These are phyloP conservation scores for Okapia johnstoni DNA, from an alignment of 2,113 vertebrate species.

Conservation along the genomic window DNA sequence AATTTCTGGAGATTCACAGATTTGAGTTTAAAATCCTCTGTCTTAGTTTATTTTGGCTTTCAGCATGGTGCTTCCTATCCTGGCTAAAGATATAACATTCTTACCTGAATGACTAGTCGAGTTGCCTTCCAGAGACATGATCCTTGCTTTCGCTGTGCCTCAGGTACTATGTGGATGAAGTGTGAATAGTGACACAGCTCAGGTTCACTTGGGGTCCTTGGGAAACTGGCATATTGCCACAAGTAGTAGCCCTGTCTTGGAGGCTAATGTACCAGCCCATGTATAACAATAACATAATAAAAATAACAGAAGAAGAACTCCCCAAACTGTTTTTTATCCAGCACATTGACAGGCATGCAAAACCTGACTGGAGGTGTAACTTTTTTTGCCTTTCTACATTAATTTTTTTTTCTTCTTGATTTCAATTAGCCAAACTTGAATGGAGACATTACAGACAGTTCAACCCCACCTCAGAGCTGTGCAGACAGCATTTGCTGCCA, in stretches of 20 bases:
- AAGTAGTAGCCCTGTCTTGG: conserved; percentile 14
- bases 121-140: background rate
- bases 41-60: conserved; percentile 11
- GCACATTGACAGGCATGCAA: conserved; percentile 46
- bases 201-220: conserved; percentile 7
- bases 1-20: background rate
- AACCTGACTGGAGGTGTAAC: conserved; percentile 30
- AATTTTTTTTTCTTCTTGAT: conserved; percentile 71
- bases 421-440: conserved; percentile 72
- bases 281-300: conserved; percentile 46
- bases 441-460: conserved; percentile 69
- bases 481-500: conserved; percentile 67
- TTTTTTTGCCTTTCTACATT: conserved; percentile 59
- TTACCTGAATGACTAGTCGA: conserved; percentile 8
- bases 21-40: background rate
- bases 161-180: background rate
- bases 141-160: conserved; percentile 11
- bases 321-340: conserved; percentile 16
- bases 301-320: conserved; percentile 52
- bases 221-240: conserved; percentile 25
- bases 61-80: background rate
- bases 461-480: conserved; percentile 62
- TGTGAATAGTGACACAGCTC: background rate
- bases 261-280: conserved; percentile 18
- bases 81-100: conserved; percentile 21